Conservation (phyloP, 2,888 invertebrate species). For the Parascotia fuliginaria region DNA sequence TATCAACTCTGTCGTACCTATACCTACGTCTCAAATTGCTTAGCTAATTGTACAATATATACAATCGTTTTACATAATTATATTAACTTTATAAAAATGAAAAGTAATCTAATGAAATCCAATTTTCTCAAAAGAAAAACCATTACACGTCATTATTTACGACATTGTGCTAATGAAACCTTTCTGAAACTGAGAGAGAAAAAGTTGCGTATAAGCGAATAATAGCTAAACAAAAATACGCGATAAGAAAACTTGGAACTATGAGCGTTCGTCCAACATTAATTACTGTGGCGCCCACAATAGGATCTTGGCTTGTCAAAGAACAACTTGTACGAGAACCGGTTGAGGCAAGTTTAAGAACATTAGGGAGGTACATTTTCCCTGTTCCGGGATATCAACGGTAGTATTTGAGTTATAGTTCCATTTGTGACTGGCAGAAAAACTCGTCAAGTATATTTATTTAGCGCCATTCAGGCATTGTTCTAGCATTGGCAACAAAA, state of each 20-base stretch:
- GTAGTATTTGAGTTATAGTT: constrained; percentile 62
- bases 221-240: constrained; percentile 56
- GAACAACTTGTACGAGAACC: constrained; percentile 59
- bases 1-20: constrained; percentile 20
- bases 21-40: constrained; percentile 29
- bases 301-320: constrained; percentile 66
- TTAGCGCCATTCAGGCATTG: constrained; percentile 59
- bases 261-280: constrained; percentile 65
- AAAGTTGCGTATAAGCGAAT: constrained; percentile 54
- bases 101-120: constrained; percentile 45
- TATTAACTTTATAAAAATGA: constrained; percentile 28
- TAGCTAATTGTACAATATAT: constrained; percentile 23
- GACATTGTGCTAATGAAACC: constrained; percentile 47
- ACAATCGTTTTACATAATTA: too few relatives aligned
- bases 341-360: constrained; percentile 40
- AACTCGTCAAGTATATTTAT: constrained; percentile 60
- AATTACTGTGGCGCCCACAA: constrained; percentile 66
- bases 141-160: constrained; percentile 55
- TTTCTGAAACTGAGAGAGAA: constrained; percentile 43
- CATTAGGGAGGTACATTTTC: constrained; percentile 47
- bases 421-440: constrained; percentile 52
- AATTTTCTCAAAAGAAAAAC: constrained; percentile 43
- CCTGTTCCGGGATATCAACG: constrained; percentile 38
- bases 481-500: constrained; percentile 56
- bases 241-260: constrained; percentile 62